Percentiles rank a stretch among this genome's conserved stretches.
These are phyloP conservation scores for Metallyticus violacea DNA, from an alignment of 2,888 invertebrate species.

Conservation along the genomic window DNA sequence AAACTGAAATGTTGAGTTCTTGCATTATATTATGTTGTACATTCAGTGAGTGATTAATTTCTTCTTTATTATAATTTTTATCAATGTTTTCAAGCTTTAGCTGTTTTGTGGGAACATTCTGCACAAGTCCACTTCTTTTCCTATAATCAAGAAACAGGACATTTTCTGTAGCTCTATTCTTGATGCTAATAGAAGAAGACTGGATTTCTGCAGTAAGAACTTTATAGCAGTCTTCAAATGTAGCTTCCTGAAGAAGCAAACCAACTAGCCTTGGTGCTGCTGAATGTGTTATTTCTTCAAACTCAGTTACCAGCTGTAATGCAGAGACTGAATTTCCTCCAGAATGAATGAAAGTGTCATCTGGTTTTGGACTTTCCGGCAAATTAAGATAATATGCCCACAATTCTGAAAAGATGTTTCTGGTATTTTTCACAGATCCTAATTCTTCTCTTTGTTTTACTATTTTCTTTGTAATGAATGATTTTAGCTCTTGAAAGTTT, in stretches of 20 bases:
- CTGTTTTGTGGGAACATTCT: background rate
- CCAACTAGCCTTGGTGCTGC: background rate
- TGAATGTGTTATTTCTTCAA: conserved; percentile 45
- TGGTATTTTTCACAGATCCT: background rate
- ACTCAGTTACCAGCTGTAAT: conserved; percentile 58
- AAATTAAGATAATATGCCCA: conserved; percentile 31
- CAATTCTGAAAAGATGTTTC: conserved; percentile 16
- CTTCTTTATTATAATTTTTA: background rate
- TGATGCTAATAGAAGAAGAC: background rate
- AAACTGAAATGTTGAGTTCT: background rate
- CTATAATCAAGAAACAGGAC: too few species aligned
- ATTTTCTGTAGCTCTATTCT: background rate
- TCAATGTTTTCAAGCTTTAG: background rate
- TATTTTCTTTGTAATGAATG: background rate
- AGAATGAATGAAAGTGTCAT: conserved; percentile 39
- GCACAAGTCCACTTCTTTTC: background rate
- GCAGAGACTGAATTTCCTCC: conserved; percentile 74
- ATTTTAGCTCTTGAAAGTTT: background rate
- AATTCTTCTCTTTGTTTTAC: background rate
- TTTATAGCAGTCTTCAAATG: conserved; percentile 13
- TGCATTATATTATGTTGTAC: background rate
- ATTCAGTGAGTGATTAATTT: background rate
- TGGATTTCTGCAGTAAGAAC: background rate
- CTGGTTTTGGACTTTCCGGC: conserved; percentile 11
- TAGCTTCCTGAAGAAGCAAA: conserved; percentile 20